Conservation (phyloP, 1,140 invertebrate genomes). For the Arctopsyche grandis region DNA sequence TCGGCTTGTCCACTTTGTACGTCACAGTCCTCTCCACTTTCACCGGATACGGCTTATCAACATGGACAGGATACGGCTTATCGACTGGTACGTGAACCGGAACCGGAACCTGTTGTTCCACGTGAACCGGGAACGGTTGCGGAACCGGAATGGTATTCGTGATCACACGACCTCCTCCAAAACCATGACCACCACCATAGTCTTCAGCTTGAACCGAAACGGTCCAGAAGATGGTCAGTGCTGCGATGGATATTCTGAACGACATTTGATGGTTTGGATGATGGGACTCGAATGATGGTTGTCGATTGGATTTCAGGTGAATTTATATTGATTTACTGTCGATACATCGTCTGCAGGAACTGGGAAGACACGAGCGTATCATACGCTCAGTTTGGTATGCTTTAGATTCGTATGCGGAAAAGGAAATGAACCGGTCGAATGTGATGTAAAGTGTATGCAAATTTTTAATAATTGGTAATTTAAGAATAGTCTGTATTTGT, state of each 20-base stretch:
- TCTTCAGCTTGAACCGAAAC: constrained; percentile 58
- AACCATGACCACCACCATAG: constrained; percentile 58
- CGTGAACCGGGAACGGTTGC: constrained; percentile 48
- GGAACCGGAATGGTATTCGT: constrained; percentile 51
- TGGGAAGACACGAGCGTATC: too few species aligned
- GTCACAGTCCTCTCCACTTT: constrained; percentile 58
- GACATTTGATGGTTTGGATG: constrained; percentile 55
- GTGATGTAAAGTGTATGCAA: too few species aligned
- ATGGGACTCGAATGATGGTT: constrained; percentile 57
- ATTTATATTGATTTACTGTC: constrained; percentile 34
- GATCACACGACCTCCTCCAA: constrained; percentile 46
- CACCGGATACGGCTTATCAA: constrained; percentile 57
- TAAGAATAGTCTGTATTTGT: too few species aligned
- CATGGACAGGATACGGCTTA: constrained; percentile 48
- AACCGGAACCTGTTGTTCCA: constrained; percentile 43
- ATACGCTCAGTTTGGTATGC: too few species aligned
- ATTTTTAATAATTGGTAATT: too few species aligned
- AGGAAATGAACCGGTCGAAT: too few species aligned
- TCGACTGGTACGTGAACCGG: constrained; percentile 49
- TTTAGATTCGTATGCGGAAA: too few species aligned
- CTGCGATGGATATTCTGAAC: constrained; percentile 55
- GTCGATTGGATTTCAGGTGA: constrained; percentile 56
- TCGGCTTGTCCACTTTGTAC: constrained; percentile 52
- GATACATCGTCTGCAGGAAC: constrained; percentile 43
- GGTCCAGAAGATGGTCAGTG: too few species aligned